A percentile compares a stretch with the other conserved stretches of the same genome.
These are phyloP conservation scores for Acleris cristana DNA, from an alignment of 2,888 invertebrate genomes.

Conservation along the genomic window DNA sequence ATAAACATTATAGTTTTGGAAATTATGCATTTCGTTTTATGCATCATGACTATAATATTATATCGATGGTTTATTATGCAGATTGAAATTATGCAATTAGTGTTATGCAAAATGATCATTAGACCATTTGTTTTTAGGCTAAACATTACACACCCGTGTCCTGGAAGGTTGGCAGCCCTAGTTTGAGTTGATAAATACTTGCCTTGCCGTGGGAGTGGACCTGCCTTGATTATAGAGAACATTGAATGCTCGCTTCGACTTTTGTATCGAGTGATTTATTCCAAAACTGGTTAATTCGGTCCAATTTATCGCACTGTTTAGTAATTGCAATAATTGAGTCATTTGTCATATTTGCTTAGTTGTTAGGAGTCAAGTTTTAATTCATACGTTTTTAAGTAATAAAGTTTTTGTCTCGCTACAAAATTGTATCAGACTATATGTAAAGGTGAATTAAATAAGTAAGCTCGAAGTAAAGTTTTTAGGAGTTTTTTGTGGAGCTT, in stretches of 20 bases:
- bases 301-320: constrained; percentile 16
- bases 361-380: constrained; percentile 20
- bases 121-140: too few relatives aligned
- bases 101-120: too few relatives aligned
- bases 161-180: too few relatives aligned
- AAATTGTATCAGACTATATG: constrained; percentile 25
- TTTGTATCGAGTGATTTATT: constrained; percentile 14
- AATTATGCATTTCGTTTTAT: too few relatives aligned
- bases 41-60: too few relatives aligned
- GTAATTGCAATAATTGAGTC: constrained; percentile 28
- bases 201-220: constrained; percentile 51
- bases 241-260: constrained; percentile 12
- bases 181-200: constrained; percentile 57
- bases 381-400: constrained; percentile 4
- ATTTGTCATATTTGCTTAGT: constrained; percentile 27
- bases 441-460: constrained; percentile 9
- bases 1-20: too few relatives aligned
- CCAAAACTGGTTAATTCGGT: constrained; percentile 16
- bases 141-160: too few relatives aligned
- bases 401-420: constrained; percentile 28
- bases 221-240: constrained; percentile 44
- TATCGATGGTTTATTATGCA: too few relatives aligned
- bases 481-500: neutral
- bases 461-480: neutral
- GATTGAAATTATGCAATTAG: too few relatives aligned